phyloP scores from a whole-genome alignment of 2,888 invertebrate genomes.

The Hirtodrosophila alboralis region DNA sequence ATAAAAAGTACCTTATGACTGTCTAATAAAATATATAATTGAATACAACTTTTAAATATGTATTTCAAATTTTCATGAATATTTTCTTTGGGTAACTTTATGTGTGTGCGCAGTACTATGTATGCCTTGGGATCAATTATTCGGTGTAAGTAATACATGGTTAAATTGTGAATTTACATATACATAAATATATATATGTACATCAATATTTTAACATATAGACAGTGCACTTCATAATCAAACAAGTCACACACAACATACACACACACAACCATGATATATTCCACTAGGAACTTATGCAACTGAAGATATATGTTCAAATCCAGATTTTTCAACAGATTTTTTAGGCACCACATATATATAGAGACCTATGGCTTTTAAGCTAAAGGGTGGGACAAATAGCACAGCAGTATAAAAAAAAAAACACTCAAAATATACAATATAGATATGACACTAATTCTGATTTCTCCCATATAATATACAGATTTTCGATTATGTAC shows the following conservation, averaged over 20 bases:
- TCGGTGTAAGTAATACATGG: constrained; percentile 91
- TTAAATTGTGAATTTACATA: constrained; percentile 28
- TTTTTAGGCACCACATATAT: not conserved
- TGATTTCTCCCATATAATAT: constrained; percentile 1
- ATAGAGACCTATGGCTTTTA: not conserved
- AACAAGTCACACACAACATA: constrained; percentile 38
- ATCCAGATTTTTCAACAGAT: constrained; percentile 3
- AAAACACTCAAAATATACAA: constrained; percentile 2
- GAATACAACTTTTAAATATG: constrained; percentile 50
- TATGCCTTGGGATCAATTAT: constrained; percentile 95
- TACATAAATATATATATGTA: constrained; percentile 15
- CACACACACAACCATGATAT: constrained; percentile 32
- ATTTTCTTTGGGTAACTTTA: constrained; percentile 53
- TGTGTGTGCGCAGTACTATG: constrained; percentile 88
- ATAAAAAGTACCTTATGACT: constrained; percentile 18
- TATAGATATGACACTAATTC: constrained; percentile 1
- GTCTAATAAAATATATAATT: constrained; percentile 40
- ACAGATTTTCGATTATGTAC: constrained; percentile 15
- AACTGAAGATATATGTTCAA: not conserved
- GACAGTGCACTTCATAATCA: constrained; percentile 34
- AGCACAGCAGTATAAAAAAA: constrained; percentile 21
- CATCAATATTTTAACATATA: constrained; percentile 22
- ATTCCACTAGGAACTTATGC: constrained; percentile 8
- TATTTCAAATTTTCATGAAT: constrained; percentile 63
- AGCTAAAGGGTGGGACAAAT: constrained; percentile 4